Evolutionary conservation across 2,113 vertebrate genomes (phyloP), one percentile per base, ranked within the genome.

Genomic region (Oreochromis spilurus): DNA sequence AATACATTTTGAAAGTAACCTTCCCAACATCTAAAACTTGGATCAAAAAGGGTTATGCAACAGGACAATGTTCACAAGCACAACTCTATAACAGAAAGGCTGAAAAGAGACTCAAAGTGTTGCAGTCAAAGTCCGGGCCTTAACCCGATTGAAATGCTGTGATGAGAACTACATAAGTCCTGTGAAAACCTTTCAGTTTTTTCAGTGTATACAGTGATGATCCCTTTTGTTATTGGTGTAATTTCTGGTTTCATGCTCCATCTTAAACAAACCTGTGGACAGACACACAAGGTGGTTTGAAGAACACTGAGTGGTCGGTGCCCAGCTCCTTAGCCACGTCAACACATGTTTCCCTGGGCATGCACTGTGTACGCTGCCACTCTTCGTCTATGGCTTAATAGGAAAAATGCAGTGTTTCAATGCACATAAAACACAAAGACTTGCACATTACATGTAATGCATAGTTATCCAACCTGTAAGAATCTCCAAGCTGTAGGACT

Each of bases 351-450:
- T 99, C 98, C 91, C 98, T 95, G 34, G 99, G 99, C 94, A 97
- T 97, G 24, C 98, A 99, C 91, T 98, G 99, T 12, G 98, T 99
- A 87, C 97, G 96, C 93, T 98, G 98, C 99, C 99, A 99, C 91
- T 99, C 99, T 38, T 99, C 98, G 57, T 99, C 98, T 90, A 99
- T 98, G 85, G 97, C 98, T 99, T 84, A 19, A 85, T 13, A 26
- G 6, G 48, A 50, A 45, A 21, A 88, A 34, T 26, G 43, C 11
- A 70, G 13, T 11, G 17, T 29, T 84, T 14, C 70, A 3, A 54
- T 38, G 5, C 12, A 36, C 50, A 24, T n/a, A 13, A 40, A 45
- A 26, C 38, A 70, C 10, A 43, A 34, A 26, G 67, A 38, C 16
- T 19, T 4, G 1, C 2, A n/a, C 1, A 2, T 4, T 26, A 40